Base-by-base conservation (phyloP, 2,888 invertebrate species). In the Pseudococcus viburni region DNA sequence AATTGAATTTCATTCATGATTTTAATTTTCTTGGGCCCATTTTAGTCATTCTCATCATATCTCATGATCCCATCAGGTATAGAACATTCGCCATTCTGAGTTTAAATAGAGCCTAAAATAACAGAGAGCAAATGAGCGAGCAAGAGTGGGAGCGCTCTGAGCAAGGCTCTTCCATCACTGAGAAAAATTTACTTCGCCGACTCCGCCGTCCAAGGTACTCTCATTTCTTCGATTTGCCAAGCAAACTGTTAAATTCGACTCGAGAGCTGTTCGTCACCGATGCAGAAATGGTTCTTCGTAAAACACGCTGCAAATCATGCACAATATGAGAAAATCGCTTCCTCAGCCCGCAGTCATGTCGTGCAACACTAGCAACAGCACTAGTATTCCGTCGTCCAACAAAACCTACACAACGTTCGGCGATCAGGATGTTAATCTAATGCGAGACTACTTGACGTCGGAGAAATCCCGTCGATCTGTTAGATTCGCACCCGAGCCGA, bases 381-480 rank as follows among this genome's bases (percentile, higher is more conserved):
- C 22, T 9, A 68, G 22, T 5, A 11, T 68, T 9, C 68, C 68
- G 12, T 68, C 68, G 3, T 19, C 26, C 9, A 26, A 68, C 26
- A 22, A 26, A 26, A 68, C 68, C 9, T 68, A 68, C 68, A 68
- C 68, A 11, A 46, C 46, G 4, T 46, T 84, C 48, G 84, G 46
- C 84, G 84, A 84, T 3, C 84, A 39, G n/a, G 39, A 83, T 83
- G 39, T 33, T n/a, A 22, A 17, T 9, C 39, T 12, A 12, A 8
- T 42, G 48, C 22, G 22, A 22, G 48, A 84, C 46, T 46, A 84
- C 6, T 19, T 42, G 42, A 19, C 7, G 5, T n/a, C 51, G 5
- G n/a, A 51, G 51, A 42, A 46, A 84, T 48, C 48, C 26, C 46
- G 22, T 5, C n/a, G 84, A 46, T 84, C 84, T 48, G 48, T 51